Evolutionary conservation across 2,113 vertebrate genomes (phyloP).

Genomic region (Ariopsis seemanni): DNA sequence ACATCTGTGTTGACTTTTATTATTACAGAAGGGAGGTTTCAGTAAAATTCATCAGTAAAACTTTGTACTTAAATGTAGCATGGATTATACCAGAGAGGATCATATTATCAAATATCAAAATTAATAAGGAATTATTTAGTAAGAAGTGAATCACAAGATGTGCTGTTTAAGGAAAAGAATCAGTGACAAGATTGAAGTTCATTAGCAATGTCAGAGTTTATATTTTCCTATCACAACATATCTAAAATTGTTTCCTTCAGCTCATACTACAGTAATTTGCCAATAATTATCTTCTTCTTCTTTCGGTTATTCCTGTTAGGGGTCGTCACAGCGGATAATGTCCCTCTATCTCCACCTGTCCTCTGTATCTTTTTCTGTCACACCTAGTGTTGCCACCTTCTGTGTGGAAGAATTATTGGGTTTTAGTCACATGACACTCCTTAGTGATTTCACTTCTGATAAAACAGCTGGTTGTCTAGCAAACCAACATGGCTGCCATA

Average conservation of each 20-base stretch:
- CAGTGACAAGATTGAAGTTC: not conserved
- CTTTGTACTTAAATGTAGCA: not conserved
- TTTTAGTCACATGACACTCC: too few relatives aligned
- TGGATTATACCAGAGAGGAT: not conserved
- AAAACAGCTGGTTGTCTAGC: too few relatives aligned
- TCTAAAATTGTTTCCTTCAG: not conserved
- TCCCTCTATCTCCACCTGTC: too few relatives aligned
- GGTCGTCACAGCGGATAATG: too few relatives aligned
- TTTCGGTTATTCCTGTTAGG: too few relatives aligned
- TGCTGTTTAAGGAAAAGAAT: not conserved
- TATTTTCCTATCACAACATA: not conserved
- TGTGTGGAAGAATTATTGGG: too few relatives aligned
- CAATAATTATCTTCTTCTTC: too few relatives aligned
- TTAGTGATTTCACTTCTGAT: too few relatives aligned
- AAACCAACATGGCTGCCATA: too few relatives aligned
- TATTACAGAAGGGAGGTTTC: not conserved
- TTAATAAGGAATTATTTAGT: not conserved
- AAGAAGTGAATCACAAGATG: not conserved
- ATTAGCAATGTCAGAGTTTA: not conserved
- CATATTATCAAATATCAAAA: not conserved
- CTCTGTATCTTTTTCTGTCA: too few relatives aligned
- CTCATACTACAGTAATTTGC: not conserved
- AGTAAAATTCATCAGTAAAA: not conserved
- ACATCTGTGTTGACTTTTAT: not conserved
- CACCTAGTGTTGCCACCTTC: too few relatives aligned